Evolutionary conservation across 2,888 invertebrate genomes (phyloP), one percentile per base, ranked within the genome.

Genomic region (Netelia melanura): DNA sequence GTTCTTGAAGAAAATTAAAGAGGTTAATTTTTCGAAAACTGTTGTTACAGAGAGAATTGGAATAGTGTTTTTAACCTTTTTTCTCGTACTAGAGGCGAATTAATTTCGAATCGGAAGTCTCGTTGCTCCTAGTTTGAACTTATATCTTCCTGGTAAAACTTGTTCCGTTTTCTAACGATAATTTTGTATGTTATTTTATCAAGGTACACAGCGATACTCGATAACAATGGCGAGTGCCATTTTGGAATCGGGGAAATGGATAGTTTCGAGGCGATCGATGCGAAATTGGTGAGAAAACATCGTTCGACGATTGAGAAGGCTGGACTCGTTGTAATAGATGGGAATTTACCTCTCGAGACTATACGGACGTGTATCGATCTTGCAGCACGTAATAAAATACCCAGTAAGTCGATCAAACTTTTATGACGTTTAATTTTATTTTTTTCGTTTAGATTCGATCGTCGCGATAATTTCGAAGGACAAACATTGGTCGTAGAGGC

Each of bases 161-260:
- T 5, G 11, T 14, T 14, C 11, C 1, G 3, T 48, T 10, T 11
- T 48, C 48, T 38, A 48, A 48, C 48, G 3, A 48, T 48, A 48
- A 48, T 14, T 21, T 21, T 48, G 6, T 2, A 14, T 48, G 8
- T 48, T 48, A 48, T 48, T 48, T 64, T 44, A 17, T 76, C 21
- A 0, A 96, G 97, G 38, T 98, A 98, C 92, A 96, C 96, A 0
- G 96, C 97, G 8, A 94, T 98, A 9, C 94, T 98, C 82, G 96
- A 97, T 91, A 93, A 94, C 0, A 92, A 91, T 6, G 98, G 98
- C 0, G 98, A 98, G 89, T 97, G 98, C 90, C 94, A 96, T 75
- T 95, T 98, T 74, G 96, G 97, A 0, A 94, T 98, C 74, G 98
- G 98, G 0, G 98, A 98, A 92, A 98, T 98, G 97, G 95, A 95